Conservation (phyloP, 2,888 invertebrate species). For the Lathronympha strigana region DNA sequence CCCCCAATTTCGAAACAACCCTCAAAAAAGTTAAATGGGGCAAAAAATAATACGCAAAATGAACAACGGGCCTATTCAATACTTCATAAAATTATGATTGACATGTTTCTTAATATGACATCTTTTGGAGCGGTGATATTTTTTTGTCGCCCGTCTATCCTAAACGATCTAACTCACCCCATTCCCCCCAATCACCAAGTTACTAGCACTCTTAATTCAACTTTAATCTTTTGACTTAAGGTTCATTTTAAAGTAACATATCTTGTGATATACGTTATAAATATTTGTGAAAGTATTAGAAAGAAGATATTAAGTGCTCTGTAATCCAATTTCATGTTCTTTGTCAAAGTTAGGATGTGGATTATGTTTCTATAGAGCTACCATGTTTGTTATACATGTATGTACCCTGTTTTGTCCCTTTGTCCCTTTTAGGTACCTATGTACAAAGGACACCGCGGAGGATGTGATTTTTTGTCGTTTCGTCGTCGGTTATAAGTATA, state of each 20-base stretch:
- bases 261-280: constrained; percentile 51
- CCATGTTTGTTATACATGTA: constrained; percentile 73
- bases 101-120: constrained; percentile 84
- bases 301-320: constrained; percentile 79
- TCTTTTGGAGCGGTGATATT: constrained; percentile 80
- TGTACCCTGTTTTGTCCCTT: constrained; percentile 70
- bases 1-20: constrained; percentile 58
- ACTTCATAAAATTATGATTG: constrained; percentile 84
- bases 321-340: constrained; percentile 82
- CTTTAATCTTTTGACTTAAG: background rate
- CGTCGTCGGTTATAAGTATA: constrained; percentile 38
- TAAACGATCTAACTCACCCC: constrained; percentile 48
- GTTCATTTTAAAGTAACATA: constrained; percentile 36
- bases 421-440: constrained; percentile 60
- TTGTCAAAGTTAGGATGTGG: constrained; percentile 81
- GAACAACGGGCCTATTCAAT: constrained; percentile 76
- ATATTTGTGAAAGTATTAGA: constrained; percentile 63
- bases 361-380: constrained; percentile 80
- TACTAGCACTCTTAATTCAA: constrained; percentile 38
- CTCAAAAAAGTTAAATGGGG: constrained; percentile 60
- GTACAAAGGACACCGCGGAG: constrained; percentile 52
- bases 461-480: constrained; percentile 45
- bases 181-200: constrained; percentile 43
- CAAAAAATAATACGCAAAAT: constrained; percentile 77
- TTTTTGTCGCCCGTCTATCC: constrained; percentile 77